Evolutionary conservation across 2,797 vertebrate genomes (phyloP).

Genomic region (Bovichtus variegatus): DNA sequence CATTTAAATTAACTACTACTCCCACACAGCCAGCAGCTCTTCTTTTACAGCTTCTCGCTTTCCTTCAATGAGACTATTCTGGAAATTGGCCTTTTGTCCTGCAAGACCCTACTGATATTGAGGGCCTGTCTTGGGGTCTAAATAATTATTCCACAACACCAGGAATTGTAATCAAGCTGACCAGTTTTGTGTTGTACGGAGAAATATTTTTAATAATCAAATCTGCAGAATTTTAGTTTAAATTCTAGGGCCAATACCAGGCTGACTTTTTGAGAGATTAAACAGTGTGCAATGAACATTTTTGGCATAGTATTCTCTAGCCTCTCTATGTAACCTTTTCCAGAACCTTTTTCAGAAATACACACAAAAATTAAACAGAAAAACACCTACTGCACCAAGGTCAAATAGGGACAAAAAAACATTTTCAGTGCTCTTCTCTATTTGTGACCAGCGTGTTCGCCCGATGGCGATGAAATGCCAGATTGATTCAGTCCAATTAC

Average conservation of each 20-base stretch:
- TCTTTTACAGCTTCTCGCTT: conserved; percentile 17
- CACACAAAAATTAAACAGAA: neutral
- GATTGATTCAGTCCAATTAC: conserved; percentile 62
- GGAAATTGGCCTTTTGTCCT: conserved; percentile 28
- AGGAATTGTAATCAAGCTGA: neutral
- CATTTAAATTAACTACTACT: conserved; percentile 44
- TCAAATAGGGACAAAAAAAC: conserved; percentile 27
- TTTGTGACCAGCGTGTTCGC: conserved; percentile 21
- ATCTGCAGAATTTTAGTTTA: neutral
- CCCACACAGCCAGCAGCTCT: conserved; percentile 20
- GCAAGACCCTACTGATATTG: neutral
- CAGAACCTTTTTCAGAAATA: neutral
- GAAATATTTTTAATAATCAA: neutral
- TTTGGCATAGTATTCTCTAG: neutral
- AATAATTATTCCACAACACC: neutral
- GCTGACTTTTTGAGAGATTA: neutral
- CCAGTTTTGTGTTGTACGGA: neutral
- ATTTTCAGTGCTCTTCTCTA: conserved; percentile 15
- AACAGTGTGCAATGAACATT: neutral
- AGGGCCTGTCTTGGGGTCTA: neutral
- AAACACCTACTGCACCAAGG: conserved; percentile 19
- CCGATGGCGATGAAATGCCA: conserved; percentile 39
- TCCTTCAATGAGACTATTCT: conserved; percentile 11
- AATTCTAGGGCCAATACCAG: neutral
- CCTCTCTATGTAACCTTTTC: neutral